phyloP scores from a whole-genome alignment of 2,797 vertebrate species.

The Scyliorhinus canicula region DNA sequence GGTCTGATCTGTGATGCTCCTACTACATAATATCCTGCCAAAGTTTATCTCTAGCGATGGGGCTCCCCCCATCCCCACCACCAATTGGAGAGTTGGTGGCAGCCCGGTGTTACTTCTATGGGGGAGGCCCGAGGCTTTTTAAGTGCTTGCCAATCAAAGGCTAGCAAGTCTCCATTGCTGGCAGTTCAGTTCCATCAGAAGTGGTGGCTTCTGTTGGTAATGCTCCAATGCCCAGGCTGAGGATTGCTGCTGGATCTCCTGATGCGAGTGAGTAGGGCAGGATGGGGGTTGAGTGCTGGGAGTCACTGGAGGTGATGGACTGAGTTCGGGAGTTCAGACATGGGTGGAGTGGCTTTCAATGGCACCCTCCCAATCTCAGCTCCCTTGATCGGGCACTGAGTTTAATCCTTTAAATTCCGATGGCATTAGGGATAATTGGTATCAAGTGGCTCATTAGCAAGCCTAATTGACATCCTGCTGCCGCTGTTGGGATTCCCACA shows the following conservation, averaged over 20 bases:
- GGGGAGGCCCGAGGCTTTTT: not conserved
- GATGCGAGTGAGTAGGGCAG: too few relatives aligned
- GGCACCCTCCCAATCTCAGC: too few relatives aligned
- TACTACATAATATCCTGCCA: not conserved
- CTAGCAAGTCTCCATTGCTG: too few relatives aligned
- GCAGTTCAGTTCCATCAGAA: too few relatives aligned
- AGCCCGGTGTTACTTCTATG: not conserved
- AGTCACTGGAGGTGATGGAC: too few relatives aligned
- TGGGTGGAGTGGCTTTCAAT: too few relatives aligned
- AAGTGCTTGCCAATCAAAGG: not conserved
- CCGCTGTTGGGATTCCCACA: not conserved
- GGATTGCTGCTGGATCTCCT: too few relatives aligned
- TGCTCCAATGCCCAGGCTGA: too few relatives aligned
- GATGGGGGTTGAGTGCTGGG: too few relatives aligned
- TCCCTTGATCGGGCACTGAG: not conserved
- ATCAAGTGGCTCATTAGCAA: not conserved
- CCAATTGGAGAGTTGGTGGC: not conserved
- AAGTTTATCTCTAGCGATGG: not conserved
- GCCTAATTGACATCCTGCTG: not conserved
- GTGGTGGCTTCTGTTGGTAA: too few relatives aligned
- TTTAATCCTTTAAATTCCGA: not conserved
- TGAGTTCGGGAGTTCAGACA: not conserved
- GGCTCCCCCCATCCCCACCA: too few relatives aligned
- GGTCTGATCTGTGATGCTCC: not conserved
- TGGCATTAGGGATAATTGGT: not conserved